Base-by-base conservation (phyloP, 2,888 invertebrate genomes). In the Caradrina kadenii region DNA sequence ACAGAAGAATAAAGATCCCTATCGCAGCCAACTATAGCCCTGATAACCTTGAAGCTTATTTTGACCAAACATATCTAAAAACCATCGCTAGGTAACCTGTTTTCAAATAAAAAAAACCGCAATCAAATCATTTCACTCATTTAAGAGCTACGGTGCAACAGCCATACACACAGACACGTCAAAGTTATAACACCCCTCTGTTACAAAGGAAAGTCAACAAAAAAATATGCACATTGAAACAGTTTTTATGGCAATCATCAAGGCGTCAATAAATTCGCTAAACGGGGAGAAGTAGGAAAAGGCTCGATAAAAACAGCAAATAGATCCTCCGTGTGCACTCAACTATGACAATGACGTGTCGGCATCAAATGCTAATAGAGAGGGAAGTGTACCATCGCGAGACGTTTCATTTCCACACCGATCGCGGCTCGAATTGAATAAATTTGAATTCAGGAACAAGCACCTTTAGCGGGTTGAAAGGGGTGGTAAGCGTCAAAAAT, bases 381-480 rank as follows among this genome's bases (percentile, higher is more conserved):
- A 86, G 83, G 90, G 91, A 93, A 92, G 86, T 91, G 91, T 88
- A 79, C 83, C 73, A 78, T 72, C 71, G 74, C 76, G 86, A 90
- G 90, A 90, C 91, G 91, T 92, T 92, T 93, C 93, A 93, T 93
- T 93, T 93, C 92, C 93, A 92, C 91, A 86, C 86, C 89, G 88
- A 90, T 92, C 91, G 91, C 86, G 90, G 80, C 80, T 72, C 77
- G 75, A 92, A 94, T 94, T 93, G 94, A 95, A 94, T 95, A 95
- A 94, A 94, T 95, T 95, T 94, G 93, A 94, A 94, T 94, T 90
- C 87, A 85, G 87, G 84, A 83, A 82, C 80, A 81, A 81, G 82
- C 73, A 74, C 81, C 81, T 81, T 81, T 64, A 79, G 82, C 64
- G 73, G 67, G 80, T 62, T 63, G 72, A 77, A 66, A 69, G 71